Evolutionary conservation across 2,797 vertebrate species (phyloP).

Genomic region (Semotilus atromaculatus): DNA sequence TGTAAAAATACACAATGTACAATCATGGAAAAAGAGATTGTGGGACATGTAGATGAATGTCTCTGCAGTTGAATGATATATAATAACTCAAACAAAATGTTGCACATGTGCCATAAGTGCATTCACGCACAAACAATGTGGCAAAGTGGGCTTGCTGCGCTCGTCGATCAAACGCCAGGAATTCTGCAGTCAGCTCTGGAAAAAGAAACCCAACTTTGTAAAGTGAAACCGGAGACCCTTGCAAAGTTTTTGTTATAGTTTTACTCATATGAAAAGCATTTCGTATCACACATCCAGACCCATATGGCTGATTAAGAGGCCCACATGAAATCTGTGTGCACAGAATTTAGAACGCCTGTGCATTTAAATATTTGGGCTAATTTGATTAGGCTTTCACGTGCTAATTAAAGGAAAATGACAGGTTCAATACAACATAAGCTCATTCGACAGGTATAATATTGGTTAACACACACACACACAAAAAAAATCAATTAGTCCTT

Average conservation of each 20-base stretch:
- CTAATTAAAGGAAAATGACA: not conserved
- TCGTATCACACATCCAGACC: constrained; percentile 25
- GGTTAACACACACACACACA: not conserved
- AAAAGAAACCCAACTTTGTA: constrained; percentile 26
- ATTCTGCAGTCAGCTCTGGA: constrained; percentile 14
- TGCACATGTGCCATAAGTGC: constrained; percentile 24
- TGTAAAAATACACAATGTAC: constrained; percentile 50
- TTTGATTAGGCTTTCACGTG: not conserved
- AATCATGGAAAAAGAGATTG: constrained; percentile 30
- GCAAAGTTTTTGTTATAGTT: constrained; percentile 37
- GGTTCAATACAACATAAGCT: not conserved
- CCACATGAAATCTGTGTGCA: not conserved
- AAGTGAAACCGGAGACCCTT: constrained; percentile 37
- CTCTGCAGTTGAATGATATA: constrained; percentile 28
- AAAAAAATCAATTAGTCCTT: not conserved
- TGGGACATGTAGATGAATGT: not conserved
- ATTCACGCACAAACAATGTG: constrained; percentile 30
- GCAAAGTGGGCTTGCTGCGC: constrained; percentile 6
- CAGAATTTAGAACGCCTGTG: not conserved
- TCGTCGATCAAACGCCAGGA: constrained; percentile 49
- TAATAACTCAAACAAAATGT: constrained; percentile 22
- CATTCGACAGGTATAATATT: not conserved
- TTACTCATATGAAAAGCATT: constrained; percentile 32
- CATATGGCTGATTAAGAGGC: constrained; percentile 4
- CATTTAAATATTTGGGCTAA: constrained; percentile 8